Conservation (phyloP, 2,113 vertebrate genomes). For the Thermophis baileyi region DNA sequence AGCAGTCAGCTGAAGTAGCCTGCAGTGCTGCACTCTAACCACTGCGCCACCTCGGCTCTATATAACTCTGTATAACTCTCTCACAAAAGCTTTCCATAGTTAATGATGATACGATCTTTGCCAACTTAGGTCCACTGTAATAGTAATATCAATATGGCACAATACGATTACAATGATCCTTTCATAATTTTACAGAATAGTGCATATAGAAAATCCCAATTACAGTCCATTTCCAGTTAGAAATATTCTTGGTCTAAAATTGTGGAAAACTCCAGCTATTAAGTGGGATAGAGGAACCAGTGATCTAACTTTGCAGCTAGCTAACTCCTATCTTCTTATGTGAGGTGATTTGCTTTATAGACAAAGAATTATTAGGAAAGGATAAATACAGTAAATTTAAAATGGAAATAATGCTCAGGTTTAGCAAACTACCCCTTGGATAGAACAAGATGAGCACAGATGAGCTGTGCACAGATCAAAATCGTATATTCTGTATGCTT, state of each 20-base stretch:
- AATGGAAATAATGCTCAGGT: neutral
- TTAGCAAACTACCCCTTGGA: too few relatives aligned
- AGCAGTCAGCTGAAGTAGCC: too few relatives aligned
- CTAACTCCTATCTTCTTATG: neutral
- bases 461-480: too few relatives aligned
- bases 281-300: neutral
- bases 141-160: rapidly evolving
- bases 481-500: too few relatives aligned
- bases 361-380: neutral
- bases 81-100: rapidly evolving
- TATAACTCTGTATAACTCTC: too few relatives aligned
- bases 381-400: rapidly evolving
- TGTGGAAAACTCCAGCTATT: neutral
- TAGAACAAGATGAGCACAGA: too few relatives aligned
- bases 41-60: too few relatives aligned
- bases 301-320: neutral
- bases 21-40: too few relatives aligned
- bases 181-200: neutral
- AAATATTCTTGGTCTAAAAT: neutral
- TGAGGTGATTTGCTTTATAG: neutral
- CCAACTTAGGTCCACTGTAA: neutral
- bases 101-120: neutral
- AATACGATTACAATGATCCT: neutral
- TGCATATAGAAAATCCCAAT: neutral
- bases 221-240: neutral